phyloP scores from a whole-genome alignment of 2,888 invertebrate genomes.

The Synanthedon myopaeformis region DNA sequence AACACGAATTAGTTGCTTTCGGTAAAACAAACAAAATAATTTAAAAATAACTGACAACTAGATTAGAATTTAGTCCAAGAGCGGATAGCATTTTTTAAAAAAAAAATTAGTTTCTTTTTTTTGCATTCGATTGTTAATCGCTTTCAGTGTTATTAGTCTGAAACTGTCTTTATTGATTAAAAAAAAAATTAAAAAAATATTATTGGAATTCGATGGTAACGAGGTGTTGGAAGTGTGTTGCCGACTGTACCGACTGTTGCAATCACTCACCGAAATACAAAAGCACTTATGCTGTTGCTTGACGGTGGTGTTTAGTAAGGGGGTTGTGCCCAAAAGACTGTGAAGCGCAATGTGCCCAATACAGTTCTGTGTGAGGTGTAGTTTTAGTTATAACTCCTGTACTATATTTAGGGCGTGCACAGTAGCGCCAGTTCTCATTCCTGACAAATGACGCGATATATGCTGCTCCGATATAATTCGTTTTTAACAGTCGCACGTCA shows the following conservation, averaged over 20 bases:
- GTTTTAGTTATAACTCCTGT: conserved; percentile 20
- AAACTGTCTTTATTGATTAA: neutral
- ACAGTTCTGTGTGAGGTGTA: conserved; percentile 10
- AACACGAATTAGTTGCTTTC: conserved; percentile 21
- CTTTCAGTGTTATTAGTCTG: neutral
- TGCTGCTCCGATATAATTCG: conserved; percentile 58
- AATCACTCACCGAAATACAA: too few relatives aligned
- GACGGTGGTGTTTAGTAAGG: too few relatives aligned
- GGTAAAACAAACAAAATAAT: conserved; percentile 23
- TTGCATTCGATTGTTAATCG: neutral
- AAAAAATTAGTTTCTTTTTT: neutral
- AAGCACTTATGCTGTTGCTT: too few relatives aligned
- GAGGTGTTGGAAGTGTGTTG: too few relatives aligned
- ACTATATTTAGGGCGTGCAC: conserved; percentile 26
- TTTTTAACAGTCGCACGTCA: conserved; percentile 63
- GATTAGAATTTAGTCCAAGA: conserved; percentile 28
- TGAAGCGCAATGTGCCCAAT: too few relatives aligned
- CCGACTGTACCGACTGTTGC: too few relatives aligned
- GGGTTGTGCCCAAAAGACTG: too few relatives aligned
- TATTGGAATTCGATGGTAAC: too few relatives aligned
- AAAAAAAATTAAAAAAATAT: conserved; percentile 3
- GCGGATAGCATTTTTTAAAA: too few relatives aligned
- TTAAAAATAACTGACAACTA: conserved; percentile 29
- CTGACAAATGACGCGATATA: conserved; percentile 53
- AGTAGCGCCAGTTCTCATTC: conserved; percentile 18